A percentile compares a stretch with the other conserved stretches of the same genome.
Conservation (phyloP, 2,888 invertebrate species). For the Hyles lineata region DNA sequence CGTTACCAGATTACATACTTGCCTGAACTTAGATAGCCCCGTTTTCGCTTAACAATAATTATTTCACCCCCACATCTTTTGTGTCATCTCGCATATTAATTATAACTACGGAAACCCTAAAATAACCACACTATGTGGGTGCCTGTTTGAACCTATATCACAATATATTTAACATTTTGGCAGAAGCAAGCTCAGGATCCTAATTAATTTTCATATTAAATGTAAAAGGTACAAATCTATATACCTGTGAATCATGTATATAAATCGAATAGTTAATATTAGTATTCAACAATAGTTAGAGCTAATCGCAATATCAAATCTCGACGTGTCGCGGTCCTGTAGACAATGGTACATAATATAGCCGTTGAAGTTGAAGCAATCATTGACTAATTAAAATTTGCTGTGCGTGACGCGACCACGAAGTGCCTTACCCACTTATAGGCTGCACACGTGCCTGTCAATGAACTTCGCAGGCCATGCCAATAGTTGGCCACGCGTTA, state of each 20-base stretch:
- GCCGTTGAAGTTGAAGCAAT: slow-evolving; percentile 70
- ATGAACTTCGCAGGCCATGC: slow-evolving; percentile 78
- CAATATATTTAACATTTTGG: neutral
- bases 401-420: slow-evolving; percentile 78
- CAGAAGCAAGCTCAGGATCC: neutral
- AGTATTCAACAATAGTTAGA: slow-evolving; percentile 65
- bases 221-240: neutral
- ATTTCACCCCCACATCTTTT: slow-evolving; percentile 52
- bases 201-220: neutral
- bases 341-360: slow-evolving; percentile 50
- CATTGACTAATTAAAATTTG: slow-evolving; percentile 82
- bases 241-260: neutral
- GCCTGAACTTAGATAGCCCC: slow-evolving; percentile 73
- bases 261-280: slow-evolving; percentile 42
- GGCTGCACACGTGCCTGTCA: slow-evolving; percentile 83
- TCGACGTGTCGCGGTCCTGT: slow-evolving; percentile 61
- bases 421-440: slow-evolving; percentile 75
- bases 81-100: slow-evolving; percentile 35
- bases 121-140: neutral
- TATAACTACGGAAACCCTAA: neutral
- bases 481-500: slow-evolving; percentile 63
- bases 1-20: slow-evolving; percentile 70
- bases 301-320: slow-evolving; percentile 65
- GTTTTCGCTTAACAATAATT: slow-evolving; percentile 55
- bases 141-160: neutral